A percentile compares a stretch with the other conserved stretches of the same genome.
phyloP scores from a whole-genome alignment of 1,140 invertebrate genomes.

The Charaxes varanes region DNA sequence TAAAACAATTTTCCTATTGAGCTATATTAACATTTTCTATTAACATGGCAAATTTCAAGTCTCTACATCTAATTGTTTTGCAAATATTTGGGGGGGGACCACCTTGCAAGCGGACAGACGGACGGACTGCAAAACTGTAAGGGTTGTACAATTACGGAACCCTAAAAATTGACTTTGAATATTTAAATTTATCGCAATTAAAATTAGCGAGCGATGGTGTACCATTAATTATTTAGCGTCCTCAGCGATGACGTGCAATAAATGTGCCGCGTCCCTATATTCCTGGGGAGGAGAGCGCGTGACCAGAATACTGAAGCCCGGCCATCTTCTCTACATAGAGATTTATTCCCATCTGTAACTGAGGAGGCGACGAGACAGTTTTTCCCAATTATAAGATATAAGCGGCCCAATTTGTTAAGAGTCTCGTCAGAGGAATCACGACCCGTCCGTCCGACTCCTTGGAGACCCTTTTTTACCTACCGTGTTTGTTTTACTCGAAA shows the following conservation, averaged over 20 bases:
- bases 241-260: conserved; percentile 54
- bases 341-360: conserved; percentile 72
- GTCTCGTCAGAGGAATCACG: conserved; percentile 62
- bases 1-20: no score
- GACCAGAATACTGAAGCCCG: conserved; percentile 44
- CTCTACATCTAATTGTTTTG: no score
- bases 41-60: no score
- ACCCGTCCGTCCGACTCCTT: conserved; percentile 10
- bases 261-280: conserved; percentile 56
- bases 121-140: neutral
- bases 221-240: conserved; percentile 62
- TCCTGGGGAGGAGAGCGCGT: conserved; percentile 57
- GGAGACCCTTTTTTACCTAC: neutral
- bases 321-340: conserved; percentile 63
- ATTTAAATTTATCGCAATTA: conserved; percentile 7
- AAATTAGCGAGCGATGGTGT: conserved; percentile 23
- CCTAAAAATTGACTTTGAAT: neutral
- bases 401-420: conserved; percentile 66
- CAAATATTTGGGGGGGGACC: no score
- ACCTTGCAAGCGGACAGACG: neutral
- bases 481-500: neutral
- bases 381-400: conserved; percentile 71
- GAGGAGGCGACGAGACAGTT: conserved; percentile 65
- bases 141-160: no score
- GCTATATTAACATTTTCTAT: no score